Base-by-base conservation (phyloP, 2,113 vertebrate species). In the Equus przewalskii region DNA sequence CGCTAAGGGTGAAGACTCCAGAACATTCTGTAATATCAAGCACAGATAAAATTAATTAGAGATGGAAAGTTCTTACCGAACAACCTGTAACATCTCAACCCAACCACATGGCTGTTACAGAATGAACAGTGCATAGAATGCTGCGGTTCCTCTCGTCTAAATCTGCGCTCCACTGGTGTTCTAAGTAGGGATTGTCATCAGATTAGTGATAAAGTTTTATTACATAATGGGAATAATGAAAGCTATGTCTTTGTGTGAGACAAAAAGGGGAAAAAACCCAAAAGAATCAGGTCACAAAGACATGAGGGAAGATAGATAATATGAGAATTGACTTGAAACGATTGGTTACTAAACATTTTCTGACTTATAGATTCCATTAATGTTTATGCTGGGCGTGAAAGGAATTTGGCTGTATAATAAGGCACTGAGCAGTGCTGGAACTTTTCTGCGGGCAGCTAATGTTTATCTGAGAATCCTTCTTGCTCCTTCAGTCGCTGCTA, bases 11-110 rank as follows among this genome's bases (percentile, higher is more conserved):
- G 22, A 88, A 90, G 7, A 49, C 16, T 4, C 22, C 75, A 90
- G 94, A 95, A 97, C 96, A 95, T 0, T 41, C 14, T 96, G 86
- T 89, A 88, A 89, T 36, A 93, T 89, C 15, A 90, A 96, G 44
- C 26, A 62, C 16, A 79, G 69, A 80, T 33, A 94, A 92, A 58
- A 65, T 81, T 67, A 89, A 93, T 96, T 83, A 64, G 70, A 84
- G 86, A 92, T 41, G 19, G 15, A n/a, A 78, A 83, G 82, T 79
- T 97, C 56, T 18, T 36, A 19, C 33, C 22, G 94, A 91, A 89
- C 76, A 89, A 4, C 21, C 30, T 54, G 33, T 86, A 84, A 94
- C 16, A 89, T 82, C 93, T 97, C 30, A 89, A 83, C 28, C 79
- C 7, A n/a, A 87, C 33, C 86, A 54, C 69, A 79, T 0, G 3